Conservation (phyloP, 2,888 invertebrate species). For the Didymodactylos carnosus region DNA sequence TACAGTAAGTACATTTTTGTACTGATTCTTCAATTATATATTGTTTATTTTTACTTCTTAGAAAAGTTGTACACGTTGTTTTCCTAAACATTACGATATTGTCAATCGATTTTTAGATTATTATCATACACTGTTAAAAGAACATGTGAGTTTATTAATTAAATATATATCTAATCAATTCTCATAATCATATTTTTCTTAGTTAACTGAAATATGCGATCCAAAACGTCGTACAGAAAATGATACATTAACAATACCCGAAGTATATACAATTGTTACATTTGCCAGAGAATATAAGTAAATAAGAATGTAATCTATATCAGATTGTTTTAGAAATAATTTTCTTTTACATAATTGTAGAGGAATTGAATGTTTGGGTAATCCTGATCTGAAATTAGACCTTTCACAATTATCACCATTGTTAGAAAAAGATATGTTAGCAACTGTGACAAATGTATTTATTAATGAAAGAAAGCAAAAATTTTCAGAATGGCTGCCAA, state of each 20-base stretch:
- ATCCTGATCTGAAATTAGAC: slow-evolving; percentile 53
- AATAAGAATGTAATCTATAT: neutral
- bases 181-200: too few species aligned
- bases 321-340: neutral
- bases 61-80: slow-evolving; percentile 52
- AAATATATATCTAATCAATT: too few species aligned
- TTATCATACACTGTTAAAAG: slow-evolving; percentile 63
- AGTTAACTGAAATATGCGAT: neutral
- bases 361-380: slow-evolving; percentile 65
- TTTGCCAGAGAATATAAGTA: neutral
- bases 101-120: slow-evolving; percentile 70
- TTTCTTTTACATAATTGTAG: slow-evolving; percentile 33
- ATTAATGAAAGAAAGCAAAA: neutral
- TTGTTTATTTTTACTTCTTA: slow-evolving; percentile 17
- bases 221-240: neutral
- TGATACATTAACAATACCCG: neutral
- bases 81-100: slow-evolving; percentile 82
- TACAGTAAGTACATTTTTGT: slow-evolving; percentile 50
- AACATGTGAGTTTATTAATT: slow-evolving; percentile 27
- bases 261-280: neutral
- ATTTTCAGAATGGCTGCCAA: neutral
- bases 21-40: slow-evolving; percentile 12
- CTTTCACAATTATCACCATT: slow-evolving; percentile 39
- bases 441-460: neutral
- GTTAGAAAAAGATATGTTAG: neutral